Conservation (phyloP, 2,113 vertebrate genomes). For the Jaculus jaculus region DNA sequence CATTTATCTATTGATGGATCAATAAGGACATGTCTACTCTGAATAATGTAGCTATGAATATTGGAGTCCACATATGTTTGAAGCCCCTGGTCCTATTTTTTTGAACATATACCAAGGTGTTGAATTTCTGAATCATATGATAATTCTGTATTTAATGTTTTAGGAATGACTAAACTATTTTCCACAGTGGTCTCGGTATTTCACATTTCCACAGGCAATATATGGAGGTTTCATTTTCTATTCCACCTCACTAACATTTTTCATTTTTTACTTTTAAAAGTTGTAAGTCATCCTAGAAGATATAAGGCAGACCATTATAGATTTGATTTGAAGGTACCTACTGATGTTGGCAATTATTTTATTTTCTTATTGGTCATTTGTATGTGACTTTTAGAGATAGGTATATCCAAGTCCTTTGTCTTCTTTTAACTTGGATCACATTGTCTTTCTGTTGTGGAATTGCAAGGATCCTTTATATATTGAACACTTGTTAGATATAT, state of each 20-base stretch:
- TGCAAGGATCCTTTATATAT: neutral
- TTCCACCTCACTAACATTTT: neutral
- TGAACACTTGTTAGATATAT: neutral
- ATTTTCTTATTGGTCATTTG: slow-evolving; percentile 14
- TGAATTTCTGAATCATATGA: neutral
- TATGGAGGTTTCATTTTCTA: neutral
- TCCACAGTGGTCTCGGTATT: neutral
- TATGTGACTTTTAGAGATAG: neutral
- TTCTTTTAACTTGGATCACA: neutral
- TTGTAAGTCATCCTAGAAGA: neutral
- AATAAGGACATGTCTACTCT: neutral
- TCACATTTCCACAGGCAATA: neutral
- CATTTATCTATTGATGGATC: neutral
- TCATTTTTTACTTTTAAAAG: slow-evolving; percentile 5
- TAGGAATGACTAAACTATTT: neutral
- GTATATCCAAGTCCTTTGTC: neutral
- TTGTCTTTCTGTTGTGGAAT: neutral
- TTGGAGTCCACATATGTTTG: neutral
- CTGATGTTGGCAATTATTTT: neutral
- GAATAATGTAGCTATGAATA: neutral
- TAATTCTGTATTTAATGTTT: neutral
- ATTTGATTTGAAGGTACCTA: slow-evolving; percentile 16
- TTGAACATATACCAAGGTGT: neutral
- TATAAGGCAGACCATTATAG: neutral
- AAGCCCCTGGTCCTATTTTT: neutral